A percentile compares a stretch with the other conserved stretches of the same genome.
Conservation (phyloP, 2,113 vertebrate species). For the Indicator indicator region DNA sequence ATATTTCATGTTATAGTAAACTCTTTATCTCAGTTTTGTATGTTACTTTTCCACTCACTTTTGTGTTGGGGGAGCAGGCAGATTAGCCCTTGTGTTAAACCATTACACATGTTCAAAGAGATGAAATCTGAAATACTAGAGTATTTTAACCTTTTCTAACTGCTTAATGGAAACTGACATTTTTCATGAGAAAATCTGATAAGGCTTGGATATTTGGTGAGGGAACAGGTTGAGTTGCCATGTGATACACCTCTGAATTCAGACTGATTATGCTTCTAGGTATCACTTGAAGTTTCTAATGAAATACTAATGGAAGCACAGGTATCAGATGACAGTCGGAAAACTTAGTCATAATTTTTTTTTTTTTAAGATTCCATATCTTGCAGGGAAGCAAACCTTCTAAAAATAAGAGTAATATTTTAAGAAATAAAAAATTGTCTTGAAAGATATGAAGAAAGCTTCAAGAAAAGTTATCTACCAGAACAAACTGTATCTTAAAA, state of each 20-base stretch:
- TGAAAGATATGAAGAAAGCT: background rate
- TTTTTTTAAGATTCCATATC: background rate
- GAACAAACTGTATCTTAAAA: background rate
- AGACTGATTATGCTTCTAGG: background rate
- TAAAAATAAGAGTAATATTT: background rate
- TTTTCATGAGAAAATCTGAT: background rate
- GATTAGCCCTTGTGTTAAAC: too few species aligned
- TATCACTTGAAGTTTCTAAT: background rate
- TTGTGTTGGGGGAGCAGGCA: too few species aligned
- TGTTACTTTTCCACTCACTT: too few species aligned
- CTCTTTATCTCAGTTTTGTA: background rate
- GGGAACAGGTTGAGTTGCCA: background rate
- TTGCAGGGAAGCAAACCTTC: background rate
- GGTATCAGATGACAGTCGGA: background rate
- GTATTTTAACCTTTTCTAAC: background rate
- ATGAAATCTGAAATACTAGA: background rate
- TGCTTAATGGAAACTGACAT: background rate
- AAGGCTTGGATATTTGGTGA: background rate
- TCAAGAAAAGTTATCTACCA: background rate
- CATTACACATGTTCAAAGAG: background rate
- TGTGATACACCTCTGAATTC: background rate
- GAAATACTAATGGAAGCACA: background rate
- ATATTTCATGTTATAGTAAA: too few species aligned
- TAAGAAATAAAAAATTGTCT: background rate
- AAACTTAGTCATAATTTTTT: background rate